Evolutionary conservation across 2,113 vertebrate genomes (phyloP), one percentile per base, ranked within the genome.

Genomic region (Oreotrochilus melanogaster): DNA sequence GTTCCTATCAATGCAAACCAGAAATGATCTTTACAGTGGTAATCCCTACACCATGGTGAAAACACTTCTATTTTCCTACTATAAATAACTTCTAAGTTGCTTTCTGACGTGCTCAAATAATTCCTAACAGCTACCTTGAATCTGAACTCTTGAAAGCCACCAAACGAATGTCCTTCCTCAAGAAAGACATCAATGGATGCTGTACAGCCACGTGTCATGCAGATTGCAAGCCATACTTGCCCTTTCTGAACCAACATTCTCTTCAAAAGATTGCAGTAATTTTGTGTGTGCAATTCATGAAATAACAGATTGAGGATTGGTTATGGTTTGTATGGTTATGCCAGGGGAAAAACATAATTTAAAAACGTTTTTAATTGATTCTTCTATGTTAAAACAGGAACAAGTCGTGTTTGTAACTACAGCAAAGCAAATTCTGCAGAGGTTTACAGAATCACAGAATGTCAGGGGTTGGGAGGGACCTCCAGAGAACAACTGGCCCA

Each of bases 1-100:
- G 25, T 65, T 64, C 91, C 85, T 93, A 88, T 89, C 88, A 83
- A 75, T 75, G n/a, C 47, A 48, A 92, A 67, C 22, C 67, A 96
- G 90, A 84, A 89, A 87, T 71, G 3, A 78, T 76, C 85, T 70
- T 69, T 65, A 60, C 78, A 57, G 42, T 81, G 67, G 31, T 43
- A 71, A 71, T 47, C 54, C 79, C 70, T 64, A 86, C 5, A 75
- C 9, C 10, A 18, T 39, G 23, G 72, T 75, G 27, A 72, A 66
- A 94, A 65, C 24, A 33, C 4, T 89, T 43, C 24, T 42, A 6
- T 94, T 93, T 88, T 86, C 47, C 58, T 51, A 27, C 58, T 67
- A 35, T 10, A 76, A 76, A 28, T 47, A 62, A 54, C 22, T 69
- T 75, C 3, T 54, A 83, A 79, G 15, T 7, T 30, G 27, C 3